Evolutionary conservation across 2,888 invertebrate species (phyloP), one percentile per base, ranked within the genome.

Genomic region (Parascotia fuliginaria): DNA sequence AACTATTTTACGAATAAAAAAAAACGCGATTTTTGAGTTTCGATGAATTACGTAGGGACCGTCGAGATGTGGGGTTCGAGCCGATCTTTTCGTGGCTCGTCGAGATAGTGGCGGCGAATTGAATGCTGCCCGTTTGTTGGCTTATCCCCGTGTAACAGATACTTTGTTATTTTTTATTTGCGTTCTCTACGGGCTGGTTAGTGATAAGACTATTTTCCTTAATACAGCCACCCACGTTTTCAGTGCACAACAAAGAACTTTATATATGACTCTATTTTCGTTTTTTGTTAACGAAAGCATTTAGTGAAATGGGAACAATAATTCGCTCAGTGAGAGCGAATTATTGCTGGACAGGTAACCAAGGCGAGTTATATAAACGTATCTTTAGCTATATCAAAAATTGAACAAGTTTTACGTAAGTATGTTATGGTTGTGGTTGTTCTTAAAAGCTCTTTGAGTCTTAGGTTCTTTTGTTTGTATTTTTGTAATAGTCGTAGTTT

Each of bases 101-200:
- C 64, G 67, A 77, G 85, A 85, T 84, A 84, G 83, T 74, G 73
- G 65, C 69, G 73, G 71, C 73, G 81, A 83, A 87, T 87, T 87
- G 86, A 87, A 87, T 82, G 83, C 78, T 81, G 75, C 75, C 83
- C 81, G 77, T 79, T 84, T 80, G 67, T 70, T 65, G 73, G 83
- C 81, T 87, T 84, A 87, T 86, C 85, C 81, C 76, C 69, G 70
- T 75, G 75, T 81, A 80, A 79, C 81, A 76, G 77, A 82, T 81
- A 86, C 81, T 82, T 81, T 75, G 72, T 77, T 83, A 79, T 81
- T 77, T 79, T 77, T 79, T 81, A 78, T 81, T 77, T 74, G 56
- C 63, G 57, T 71, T 64, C 64, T 68, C 61, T 19, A 65, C 57
- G 67, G 70, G 63, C 64, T 66, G 74, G 64, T 55, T 61, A 58